These are phyloP conservation scores for Chrysolina haemoptera DNA, from an alignment of 2,888 invertebrate species.

Conservation along the genomic window DNA sequence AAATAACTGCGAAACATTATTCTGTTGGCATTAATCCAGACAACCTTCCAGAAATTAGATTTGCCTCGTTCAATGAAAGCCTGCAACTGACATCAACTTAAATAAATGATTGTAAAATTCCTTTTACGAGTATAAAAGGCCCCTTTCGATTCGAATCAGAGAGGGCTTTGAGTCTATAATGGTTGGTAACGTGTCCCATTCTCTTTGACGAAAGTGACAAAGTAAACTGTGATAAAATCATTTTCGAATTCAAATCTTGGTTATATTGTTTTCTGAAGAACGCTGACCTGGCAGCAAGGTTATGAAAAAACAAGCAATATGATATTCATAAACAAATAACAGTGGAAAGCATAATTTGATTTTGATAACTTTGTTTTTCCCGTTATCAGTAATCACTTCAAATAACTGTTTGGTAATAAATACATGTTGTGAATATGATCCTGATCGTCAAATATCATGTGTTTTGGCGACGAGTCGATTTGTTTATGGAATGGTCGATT, in stretches of 20 bases:
- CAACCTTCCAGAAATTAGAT: constrained; percentile 47
- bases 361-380: too few relatives aligned
- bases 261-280: too few relatives aligned
- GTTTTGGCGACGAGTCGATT: too few relatives aligned
- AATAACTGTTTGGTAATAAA: too few relatives aligned
- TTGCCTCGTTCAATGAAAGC: constrained; percentile 43
- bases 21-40: constrained; percentile 41
- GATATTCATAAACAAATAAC: too few relatives aligned
- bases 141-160: constrained; percentile 22
- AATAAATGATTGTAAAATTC: constrained; percentile 47
- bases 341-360: too few relatives aligned
- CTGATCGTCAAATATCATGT: too few relatives aligned
- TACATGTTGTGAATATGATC: too few relatives aligned
- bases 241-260: neutral
- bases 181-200: neutral
- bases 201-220: neutral
- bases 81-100: constrained; percentile 43
- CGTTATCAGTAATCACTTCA: too few relatives aligned
- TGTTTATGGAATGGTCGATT: too few relatives aligned
- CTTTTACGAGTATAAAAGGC: constrained; percentile 39
- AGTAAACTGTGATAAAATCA: neutral
- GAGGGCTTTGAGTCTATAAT: constrained; percentile 19
- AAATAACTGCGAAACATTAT: constrained; percentile 39
- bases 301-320: too few relatives aligned
- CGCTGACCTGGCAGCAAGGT: too few relatives aligned